Evolutionary conservation across 2,797 vertebrate species (phyloP), one percentile per base, ranked within the genome.

Genomic region (Amniataba percoides): DNA sequence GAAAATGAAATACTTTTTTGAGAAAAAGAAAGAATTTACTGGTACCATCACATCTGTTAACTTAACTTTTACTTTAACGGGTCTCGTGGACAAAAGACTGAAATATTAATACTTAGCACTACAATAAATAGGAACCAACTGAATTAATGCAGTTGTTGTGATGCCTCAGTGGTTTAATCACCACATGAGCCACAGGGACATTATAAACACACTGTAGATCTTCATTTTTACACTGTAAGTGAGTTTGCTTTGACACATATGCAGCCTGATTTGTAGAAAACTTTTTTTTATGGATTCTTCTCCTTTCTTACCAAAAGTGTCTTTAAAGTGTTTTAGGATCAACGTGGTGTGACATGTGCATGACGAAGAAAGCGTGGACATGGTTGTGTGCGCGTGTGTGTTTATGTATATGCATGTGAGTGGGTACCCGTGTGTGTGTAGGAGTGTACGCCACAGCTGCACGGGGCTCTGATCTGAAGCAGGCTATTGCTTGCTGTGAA

Each of bases 401-500:
- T 72, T 61, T 78, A 75, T 64, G 72, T 74, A 72, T 63, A 27
- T 69, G 75, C 57, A 48, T 85, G 86, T 78, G 80, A 71, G 87
- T 27, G 80, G 36, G 59, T 84, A 85, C 58, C 70, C 71, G 34
- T 88, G 90, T 88, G 90, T 88, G 88, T 21, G 60, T 71, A 75
- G 76, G 82, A 69, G 89, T 71, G 86, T 60, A 79, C 82, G 74
- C 64, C 68, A 85, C 94, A 95, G 94, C 94, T 95, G 94, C 83
- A 89, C 66, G 18, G 88, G 84, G 81, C 74, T 91, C 81, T 94
- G 95, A 95, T 95, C 93, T 95, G 94, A 93, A 92, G 93, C 94
- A 92, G 91, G 93, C 94, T 90, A 87, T 94, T 95, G 93, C 93
- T 94, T 91, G 94, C 94, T 94, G 94, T 93, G 93, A 95, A 95